phyloP scores from a whole-genome alignment of 1,140 invertebrate species.

The Drosophila micromelanica region DNA sequence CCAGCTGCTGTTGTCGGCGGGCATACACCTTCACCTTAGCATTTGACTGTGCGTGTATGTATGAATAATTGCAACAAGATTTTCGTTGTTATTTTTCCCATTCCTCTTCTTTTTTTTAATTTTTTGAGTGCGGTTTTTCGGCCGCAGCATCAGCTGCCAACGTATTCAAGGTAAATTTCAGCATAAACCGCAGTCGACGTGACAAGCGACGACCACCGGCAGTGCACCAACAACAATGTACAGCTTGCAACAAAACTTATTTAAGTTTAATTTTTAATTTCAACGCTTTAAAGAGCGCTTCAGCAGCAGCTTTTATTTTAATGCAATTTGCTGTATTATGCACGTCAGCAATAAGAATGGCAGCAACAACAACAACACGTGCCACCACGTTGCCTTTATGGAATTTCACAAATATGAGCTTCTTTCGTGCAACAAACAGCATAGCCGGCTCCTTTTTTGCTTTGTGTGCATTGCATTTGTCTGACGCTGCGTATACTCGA shows the following conservation, averaged over 20 bases:
- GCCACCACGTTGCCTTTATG: constrained; percentile 48
- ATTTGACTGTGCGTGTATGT: constrained; percentile 46
- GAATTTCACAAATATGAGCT: constrained; percentile 59
- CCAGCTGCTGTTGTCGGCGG: constrained; percentile 60
- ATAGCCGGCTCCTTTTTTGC: constrained; percentile 19
- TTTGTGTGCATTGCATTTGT: constrained; percentile 44
- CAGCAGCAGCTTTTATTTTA: constrained; percentile 48
- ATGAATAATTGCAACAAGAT: constrained; percentile 82
- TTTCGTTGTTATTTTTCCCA: constrained; percentile 47
- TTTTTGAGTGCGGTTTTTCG: constrained; percentile 17
- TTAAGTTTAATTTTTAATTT: constrained; percentile 77
- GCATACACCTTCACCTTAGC: constrained; percentile 70
- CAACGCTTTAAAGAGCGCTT: constrained; percentile 53
- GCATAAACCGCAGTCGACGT: constrained; percentile 69
- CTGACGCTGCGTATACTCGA: constrained; percentile 72
- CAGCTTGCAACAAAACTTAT: constrained; percentile 48
- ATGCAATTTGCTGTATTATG: constrained; percentile 44
- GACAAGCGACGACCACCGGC: constrained; percentile 71
- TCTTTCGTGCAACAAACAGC: constrained; percentile 37
- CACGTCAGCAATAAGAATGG: constrained; percentile 21
- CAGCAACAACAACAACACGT: constrained; percentile 27
- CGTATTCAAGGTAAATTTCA: constrained; percentile 73
- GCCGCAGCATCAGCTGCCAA: constrained; percentile 29
- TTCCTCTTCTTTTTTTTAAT: constrained; percentile 42
- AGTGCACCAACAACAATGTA: constrained; percentile 34